Base-by-base conservation (phyloP, 2,888 invertebrate species). In the Zygogramma bicolorata region DNA sequence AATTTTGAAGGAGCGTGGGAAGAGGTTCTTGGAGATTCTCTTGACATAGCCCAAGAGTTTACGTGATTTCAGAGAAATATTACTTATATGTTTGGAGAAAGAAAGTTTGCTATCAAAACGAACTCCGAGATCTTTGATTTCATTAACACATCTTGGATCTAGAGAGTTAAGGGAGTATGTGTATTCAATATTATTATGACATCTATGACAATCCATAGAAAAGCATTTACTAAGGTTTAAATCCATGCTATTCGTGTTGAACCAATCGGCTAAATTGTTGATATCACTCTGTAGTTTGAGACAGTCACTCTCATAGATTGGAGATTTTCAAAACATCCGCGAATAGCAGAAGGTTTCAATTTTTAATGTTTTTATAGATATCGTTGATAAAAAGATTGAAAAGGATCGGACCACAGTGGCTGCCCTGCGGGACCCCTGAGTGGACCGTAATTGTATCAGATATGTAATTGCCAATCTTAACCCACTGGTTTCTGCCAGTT, bases 191-290 rank as follows among this genome's bases (percentile, higher is more conserved):
- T 4, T 6, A 6, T 4, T 31, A 31, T 31, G 31, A 31, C 7
- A 6, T 31, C 31, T 31, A 31, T 31, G 4, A 13, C 18, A 53
- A 18, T n/a, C 3, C 18, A 18, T 53, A 20, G 3, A n/a, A 2
- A 18, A 31, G 31, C 31, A 31, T 31, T 31, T 31, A 31, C 7
- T 31, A n/a, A n/a, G n/a, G n/a, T 76, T 69, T 65, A 15, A 2
- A 38, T 10, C 31, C 31, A 31, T 31, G 4, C 31, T 7, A 31
- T 31, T 31, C 5, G 31, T 6, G 7, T 31, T 31, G 31, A 8
- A 2, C 8, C 46, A 25, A n/a, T n/a, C n/a, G n/a, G n/a, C n/a
- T n/a, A n/a, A n/a, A n/a, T 31, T 31, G 1, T 38, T 38, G 13
- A 38, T 38, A 13, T 38, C 1, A 38, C 38, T 38, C 38, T 38